A percentile compares a stretch with the other conserved stretches of the same genome.
Conservation (phyloP, 2,113 vertebrate species). For the Polypterus senegalus region DNA sequence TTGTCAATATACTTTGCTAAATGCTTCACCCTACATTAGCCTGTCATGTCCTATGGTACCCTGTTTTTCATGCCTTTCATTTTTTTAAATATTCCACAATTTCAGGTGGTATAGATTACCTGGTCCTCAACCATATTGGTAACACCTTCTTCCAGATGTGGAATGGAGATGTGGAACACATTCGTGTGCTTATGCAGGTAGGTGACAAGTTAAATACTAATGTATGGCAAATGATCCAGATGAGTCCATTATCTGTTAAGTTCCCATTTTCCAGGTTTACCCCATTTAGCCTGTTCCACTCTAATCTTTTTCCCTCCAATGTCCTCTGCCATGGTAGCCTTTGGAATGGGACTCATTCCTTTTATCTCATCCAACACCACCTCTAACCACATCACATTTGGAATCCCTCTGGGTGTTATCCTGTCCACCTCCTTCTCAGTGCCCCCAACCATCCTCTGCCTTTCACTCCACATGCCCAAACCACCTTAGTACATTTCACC, state of each 20-base stretch:
- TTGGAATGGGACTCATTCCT: too few species aligned
- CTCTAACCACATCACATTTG: not conserved
- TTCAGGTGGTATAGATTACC: constrained; percentile 61
- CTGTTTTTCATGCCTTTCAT: too few species aligned
- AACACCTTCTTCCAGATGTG: constrained; percentile 45
- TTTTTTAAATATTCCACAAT: too few species aligned
- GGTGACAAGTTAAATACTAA: constrained; percentile 1
- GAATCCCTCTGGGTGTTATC: not conserved
- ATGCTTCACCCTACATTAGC: too few species aligned
- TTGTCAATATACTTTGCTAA: too few species aligned
- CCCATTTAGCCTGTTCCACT: not conserved
- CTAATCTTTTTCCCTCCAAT: rapidly evolving
- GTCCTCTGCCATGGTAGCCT: too few species aligned
- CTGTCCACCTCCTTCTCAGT: not conserved
- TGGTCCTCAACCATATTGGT: constrained; percentile 72
- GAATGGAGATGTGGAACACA: constrained; percentile 51
- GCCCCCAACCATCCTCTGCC: not conserved
- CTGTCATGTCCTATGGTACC: too few species aligned
- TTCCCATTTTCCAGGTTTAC: not conserved
- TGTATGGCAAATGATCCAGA: not conserved
- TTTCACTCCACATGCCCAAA: not conserved
- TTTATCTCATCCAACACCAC: too few species aligned
- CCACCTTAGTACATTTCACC: too few species aligned
- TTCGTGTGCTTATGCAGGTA: constrained; percentile 66
- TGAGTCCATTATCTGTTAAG: too few species aligned